Evolutionary conservation across 1,140 invertebrate genomes (phyloP).

Genomic region (Trichomalopsis sarcophagae): DNA sequence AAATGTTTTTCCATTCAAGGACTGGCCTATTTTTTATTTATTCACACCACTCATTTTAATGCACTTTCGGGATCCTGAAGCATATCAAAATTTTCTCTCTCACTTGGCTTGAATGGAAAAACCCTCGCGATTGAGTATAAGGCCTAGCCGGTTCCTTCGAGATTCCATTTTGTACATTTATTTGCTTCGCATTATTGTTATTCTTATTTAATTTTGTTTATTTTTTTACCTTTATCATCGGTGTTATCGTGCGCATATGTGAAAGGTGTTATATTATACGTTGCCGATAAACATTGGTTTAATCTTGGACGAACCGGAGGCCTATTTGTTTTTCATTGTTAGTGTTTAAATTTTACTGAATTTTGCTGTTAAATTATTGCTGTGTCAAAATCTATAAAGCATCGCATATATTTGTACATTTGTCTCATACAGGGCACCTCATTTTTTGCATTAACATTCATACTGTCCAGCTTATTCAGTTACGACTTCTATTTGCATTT

Average conservation of each 20-base stretch:
- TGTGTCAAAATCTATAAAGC: neutral
- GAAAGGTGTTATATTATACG: too few relatives aligned
- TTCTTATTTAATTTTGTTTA: neutral
- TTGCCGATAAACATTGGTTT: neutral
- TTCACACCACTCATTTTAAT: slow-evolving; percentile 64
- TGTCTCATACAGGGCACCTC: slow-evolving; percentile 44
- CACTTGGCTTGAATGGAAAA: slow-evolving; percentile 75
- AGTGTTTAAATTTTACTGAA: neutral
- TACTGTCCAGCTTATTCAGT: slow-evolving; percentile 32
- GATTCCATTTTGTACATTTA: neutral
- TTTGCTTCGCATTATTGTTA: neutral
- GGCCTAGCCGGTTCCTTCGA: neutral
- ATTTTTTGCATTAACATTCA: slow-evolving; percentile 39
- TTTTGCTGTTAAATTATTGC: neutral
- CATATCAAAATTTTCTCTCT: slow-evolving; percentile 67
- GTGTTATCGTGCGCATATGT: too few relatives aligned
- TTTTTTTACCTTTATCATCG: neutral
- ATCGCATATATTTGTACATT: slow-evolving; percentile 10
- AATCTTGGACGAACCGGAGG: neutral
- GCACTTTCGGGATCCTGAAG: slow-evolving; percentile 61
- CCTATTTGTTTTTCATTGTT: neutral
- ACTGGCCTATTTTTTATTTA: slow-evolving; percentile 71
- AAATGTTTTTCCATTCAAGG: slow-evolving; percentile 75
- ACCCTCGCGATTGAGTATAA: slow-evolving; percentile 54
- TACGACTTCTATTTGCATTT: slow-evolving; percentile 35